Conservation (phyloP, 2,113 vertebrate genomes). For the Cathartes aura region DNA sequence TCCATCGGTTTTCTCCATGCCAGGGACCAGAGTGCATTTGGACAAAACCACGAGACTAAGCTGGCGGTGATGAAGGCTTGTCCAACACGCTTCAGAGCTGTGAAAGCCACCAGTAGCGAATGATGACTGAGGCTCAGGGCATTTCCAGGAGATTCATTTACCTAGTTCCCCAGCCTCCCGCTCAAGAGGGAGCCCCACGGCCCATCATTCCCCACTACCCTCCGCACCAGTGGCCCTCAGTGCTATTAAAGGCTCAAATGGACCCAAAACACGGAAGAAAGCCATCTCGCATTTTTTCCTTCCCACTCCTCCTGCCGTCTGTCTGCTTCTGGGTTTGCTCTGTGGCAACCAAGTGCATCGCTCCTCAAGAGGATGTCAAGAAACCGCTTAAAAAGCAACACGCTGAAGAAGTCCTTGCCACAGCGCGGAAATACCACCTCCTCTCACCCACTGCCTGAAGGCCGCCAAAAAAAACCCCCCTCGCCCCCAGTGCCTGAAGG, state of each 20-base stretch:
- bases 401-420: background rate
- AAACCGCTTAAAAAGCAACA: background rate
- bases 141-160: background rate
- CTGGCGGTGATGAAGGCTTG: background rate
- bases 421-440: accelerated
- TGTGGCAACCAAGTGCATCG: background rate
- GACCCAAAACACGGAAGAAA: background rate
- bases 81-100: background rate
- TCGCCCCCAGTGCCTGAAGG: background rate
- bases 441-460: background rate
- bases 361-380: background rate
- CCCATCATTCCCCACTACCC: background rate
- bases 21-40: background rate
- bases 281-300: background rate
- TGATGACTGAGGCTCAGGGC: background rate
- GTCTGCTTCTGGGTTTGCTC: background rate
- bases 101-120: background rate
- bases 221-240: background rate
- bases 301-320: background rate
- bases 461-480: too few species aligned
- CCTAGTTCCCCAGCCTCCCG: background rate
- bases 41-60: background rate
- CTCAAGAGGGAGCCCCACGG: background rate
- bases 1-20: accelerated
- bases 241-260: background rate